These are phyloP conservation scores for Homalodisca vitripennis DNA, from an alignment of 1,140 invertebrate species.

Conservation along the genomic window DNA sequence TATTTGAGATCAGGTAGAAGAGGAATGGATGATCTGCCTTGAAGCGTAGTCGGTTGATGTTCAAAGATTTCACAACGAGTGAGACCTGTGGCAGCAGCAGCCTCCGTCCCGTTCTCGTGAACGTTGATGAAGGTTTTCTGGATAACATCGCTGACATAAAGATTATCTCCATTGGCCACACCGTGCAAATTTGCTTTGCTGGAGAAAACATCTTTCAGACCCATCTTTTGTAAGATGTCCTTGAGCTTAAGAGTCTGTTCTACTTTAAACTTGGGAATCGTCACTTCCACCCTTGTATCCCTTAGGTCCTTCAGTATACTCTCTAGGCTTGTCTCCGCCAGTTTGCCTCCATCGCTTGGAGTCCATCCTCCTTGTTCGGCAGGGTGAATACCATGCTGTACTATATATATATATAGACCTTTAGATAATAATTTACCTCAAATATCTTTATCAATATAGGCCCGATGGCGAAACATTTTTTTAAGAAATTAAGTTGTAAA, in stretches of 20 bases:
- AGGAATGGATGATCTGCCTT: too few species aligned
- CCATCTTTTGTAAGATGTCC: constrained; percentile 47
- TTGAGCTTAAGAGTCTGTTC: constrained; percentile 59
- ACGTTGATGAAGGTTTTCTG: constrained; percentile 69
- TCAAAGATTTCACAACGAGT: too few species aligned
- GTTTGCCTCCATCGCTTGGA: constrained; percentile 50
- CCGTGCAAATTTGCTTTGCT: neutral
- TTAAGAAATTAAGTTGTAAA: too few species aligned
- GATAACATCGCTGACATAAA: constrained; percentile 51
- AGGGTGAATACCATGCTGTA: constrained; percentile 53
- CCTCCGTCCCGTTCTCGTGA: constrained; percentile 66
- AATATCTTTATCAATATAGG: too few species aligned
- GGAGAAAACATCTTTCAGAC: neutral
- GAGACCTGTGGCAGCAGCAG: constrained; percentile 45
- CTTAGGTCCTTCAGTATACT: constrained; percentile 31
- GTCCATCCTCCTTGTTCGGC: constrained; percentile 58
- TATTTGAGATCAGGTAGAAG: too few species aligned
- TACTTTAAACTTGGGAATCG: constrained; percentile 69
- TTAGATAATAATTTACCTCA: too few species aligned
- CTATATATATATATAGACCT: too few species aligned
- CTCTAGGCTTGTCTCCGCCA: constrained; percentile 43
- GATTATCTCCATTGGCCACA: constrained; percentile 48
- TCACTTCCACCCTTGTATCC: constrained; percentile 51
- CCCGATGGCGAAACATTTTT: too few species aligned
- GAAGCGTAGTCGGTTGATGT: too few species aligned